Percentiles rank a stretch among this genome's conserved stretches.
Evolutionary conservation across 2,888 invertebrate species (phyloP).

Genomic region (Uropetala carovei): DNA sequence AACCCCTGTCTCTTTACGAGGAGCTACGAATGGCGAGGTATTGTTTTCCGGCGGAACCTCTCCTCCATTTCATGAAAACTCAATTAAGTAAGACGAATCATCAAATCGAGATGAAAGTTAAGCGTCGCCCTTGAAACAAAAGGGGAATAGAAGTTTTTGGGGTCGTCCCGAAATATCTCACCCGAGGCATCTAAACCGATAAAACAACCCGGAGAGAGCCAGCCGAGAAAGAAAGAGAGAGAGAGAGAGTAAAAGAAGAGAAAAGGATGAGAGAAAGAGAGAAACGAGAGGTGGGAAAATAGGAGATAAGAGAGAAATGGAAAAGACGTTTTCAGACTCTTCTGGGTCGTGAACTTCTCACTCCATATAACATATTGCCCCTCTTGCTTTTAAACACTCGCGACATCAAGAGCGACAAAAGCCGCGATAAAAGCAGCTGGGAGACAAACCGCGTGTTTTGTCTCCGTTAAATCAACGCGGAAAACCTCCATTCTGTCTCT

Average conservation of each 20-base stretch:
- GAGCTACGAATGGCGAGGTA: background rate
- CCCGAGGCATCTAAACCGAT: background rate
- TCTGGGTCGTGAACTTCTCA: too few species aligned
- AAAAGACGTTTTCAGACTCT: too few species aligned
- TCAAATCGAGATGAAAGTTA: constrained; percentile 8
- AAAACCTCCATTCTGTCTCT: too few species aligned
- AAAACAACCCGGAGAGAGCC: background rate
- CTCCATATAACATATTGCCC: too few species aligned
- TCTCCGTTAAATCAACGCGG: too few species aligned
- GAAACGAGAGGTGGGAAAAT: background rate
- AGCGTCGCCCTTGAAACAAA: constrained; percentile 8
- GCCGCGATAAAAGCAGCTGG: too few species aligned
- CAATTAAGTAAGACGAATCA: constrained; percentile 25
- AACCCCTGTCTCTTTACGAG: background rate
- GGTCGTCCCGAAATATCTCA: background rate
- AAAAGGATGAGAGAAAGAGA: background rate
- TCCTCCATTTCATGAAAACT: background rate
- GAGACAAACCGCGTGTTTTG: too few species aligned
- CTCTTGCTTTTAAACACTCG: too few species aligned
- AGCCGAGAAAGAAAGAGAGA: background rate
- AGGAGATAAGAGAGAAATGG: too few species aligned
- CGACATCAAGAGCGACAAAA: too few species aligned
- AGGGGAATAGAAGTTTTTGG: background rate
- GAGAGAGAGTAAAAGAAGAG: background rate
- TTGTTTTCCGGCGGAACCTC: constrained; percentile 8